Evolutionary conservation across 2,113 vertebrate genomes (phyloP).

Genomic region (Antidorcas marsupialis): DNA sequence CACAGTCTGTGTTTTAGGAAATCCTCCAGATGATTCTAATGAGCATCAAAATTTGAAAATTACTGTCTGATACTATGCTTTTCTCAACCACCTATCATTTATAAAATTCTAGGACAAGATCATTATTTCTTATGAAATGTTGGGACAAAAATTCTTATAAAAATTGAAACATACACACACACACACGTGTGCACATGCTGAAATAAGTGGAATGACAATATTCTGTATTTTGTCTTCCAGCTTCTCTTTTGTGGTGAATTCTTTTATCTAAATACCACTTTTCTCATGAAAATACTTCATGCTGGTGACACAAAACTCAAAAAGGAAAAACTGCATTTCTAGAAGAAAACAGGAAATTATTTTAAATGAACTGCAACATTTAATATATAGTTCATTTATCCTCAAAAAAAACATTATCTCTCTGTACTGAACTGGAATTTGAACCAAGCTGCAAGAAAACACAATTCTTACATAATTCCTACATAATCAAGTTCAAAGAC

Average conservation of each 20-base stretch:
- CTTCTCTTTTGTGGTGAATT: constrained; percentile 9
- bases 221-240: not conserved
- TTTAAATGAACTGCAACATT: not conserved
- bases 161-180: not conserved
- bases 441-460: not conserved
- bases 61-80: not conserved
- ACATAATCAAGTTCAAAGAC: not conserved
- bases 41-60: not conserved
- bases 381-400: not conserved
- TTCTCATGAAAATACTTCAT: constrained; percentile 12
- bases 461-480: not conserved
- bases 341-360: not conserved
- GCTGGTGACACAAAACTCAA: not conserved
- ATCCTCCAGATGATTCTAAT: not conserved
- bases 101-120: not conserved
- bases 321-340: not conserved
- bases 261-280: not conserved
- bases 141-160: not conserved
- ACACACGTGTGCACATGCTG: not conserved
- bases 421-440: not conserved
- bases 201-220: not conserved
- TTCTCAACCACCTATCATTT: not conserved
- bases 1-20: not conserved
- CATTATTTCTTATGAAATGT: not conserved
- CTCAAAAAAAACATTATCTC: not conserved